Base-by-base conservation (phyloP, 2,797 vertebrate species). In the Rallus crepitans region DNA sequence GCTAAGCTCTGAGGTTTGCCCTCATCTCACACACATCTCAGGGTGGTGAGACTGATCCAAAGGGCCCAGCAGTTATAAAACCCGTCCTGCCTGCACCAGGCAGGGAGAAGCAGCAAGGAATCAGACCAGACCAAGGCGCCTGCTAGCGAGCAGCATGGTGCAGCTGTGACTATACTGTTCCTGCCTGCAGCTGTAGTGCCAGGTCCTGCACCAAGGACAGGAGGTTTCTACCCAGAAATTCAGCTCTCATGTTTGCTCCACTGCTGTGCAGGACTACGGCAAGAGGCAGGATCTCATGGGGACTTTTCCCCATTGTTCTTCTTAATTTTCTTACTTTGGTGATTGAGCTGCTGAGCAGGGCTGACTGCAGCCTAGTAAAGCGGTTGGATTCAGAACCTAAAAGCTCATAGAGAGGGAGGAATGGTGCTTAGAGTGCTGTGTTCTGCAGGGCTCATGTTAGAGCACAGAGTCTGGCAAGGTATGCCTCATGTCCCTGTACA, bases 61-160 rank as follows among this genome's bases (percentile, higher is more conserved):
- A 30, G 72, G 37, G 42, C 50, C 33, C 6, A 2, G 65, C 35
- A 65, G 3, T 48, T 75, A 27, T 37, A 63, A 65, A 85, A 18
- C 23, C 75, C 55, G 31, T 12, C 7, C 75, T 70, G 9, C 84
- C 72, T 83, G 72, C 65, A 20, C 20, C 39, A 8, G 7, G 59
- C 60, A 35, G 85, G 27, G 59, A 73, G 52, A n/a, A 33, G 60
- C 64, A 66, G 79, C 12, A 39, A 64, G 57, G 50, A 42, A 35
- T 15, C 7, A 70, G 37, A 19, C 5, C 7, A 70, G 37, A 19
- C 5, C 10, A 20, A 37, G 57, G 2, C 0, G 0, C 1, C 18
- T 57, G 69, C 42, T 56, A 5, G 20, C 1, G 6, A 57, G 73
- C 35, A n/a, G 12, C 16, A 6, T 1, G 0, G 15, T 48, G 37